Conservation (phyloP, 2,113 vertebrate species). For the Garra rufa region DNA sequence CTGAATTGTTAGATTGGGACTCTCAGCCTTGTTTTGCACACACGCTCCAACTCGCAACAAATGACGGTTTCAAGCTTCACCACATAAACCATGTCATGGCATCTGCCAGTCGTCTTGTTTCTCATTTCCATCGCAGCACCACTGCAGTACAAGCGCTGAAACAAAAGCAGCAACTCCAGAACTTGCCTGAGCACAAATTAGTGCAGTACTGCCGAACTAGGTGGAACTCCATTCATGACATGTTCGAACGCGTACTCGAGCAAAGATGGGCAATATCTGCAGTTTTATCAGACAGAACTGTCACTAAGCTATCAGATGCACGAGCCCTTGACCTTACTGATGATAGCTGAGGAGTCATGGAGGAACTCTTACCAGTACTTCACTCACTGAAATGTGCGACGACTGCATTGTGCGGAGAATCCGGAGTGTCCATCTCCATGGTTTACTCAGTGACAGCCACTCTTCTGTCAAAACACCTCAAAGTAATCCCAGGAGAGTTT, state of each 20-base stretch:
- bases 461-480: too few species aligned
- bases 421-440: not conserved
- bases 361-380: not conserved
- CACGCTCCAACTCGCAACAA: not conserved
- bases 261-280: not conserved
- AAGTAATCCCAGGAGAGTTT: too few species aligned
- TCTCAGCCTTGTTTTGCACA: not conserved
- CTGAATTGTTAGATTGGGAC: too few species aligned
- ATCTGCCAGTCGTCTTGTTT: not conserved
- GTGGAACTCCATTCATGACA: not conserved
- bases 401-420: not conserved
- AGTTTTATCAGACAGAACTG: not conserved
- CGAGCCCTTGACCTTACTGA: not conserved
- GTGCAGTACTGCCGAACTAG: not conserved
- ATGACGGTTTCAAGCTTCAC: not conserved
- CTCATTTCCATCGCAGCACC: not conserved
- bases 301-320: not conserved
- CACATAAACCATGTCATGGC: not conserved
- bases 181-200: not conserved
- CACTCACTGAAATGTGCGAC: not conserved
- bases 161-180: not conserved
- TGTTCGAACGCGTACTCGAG: not conserved
- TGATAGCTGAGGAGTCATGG: not conserved
- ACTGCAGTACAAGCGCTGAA: not conserved
- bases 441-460: not conserved